Percentiles rank a stretch among this genome's conserved stretches.
These are phyloP conservation scores for Sapayoa aenigma DNA, from an alignment of 2,113 vertebrate species.

Conservation along the genomic window DNA sequence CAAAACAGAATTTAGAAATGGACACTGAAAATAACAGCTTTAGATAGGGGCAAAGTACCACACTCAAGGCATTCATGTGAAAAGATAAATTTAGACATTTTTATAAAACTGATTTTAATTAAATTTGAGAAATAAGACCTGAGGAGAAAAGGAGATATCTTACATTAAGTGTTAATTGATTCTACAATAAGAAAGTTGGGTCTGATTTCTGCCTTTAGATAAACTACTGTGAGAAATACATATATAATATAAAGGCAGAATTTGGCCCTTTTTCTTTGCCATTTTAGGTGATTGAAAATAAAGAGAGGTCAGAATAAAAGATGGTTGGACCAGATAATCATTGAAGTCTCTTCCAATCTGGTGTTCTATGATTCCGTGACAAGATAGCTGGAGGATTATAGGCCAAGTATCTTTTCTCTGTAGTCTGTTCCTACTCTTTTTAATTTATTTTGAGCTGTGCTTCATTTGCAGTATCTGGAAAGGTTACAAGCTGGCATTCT, in stretches of 20 bases:
- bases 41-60: not conserved
- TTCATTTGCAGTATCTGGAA: not conserved
- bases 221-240: not conserved
- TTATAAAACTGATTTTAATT: not conserved
- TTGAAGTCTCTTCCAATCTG: not conserved
- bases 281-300: not conserved
- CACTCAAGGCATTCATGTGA: not conserved
- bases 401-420: not conserved
- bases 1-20: not conserved
- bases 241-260: not conserved
- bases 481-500: not conserved
- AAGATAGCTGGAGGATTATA: not conserved
- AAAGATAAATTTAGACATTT: not conserved
- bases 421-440: not conserved
- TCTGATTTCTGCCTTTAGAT: not conserved
- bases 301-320: not conserved
- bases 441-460: not conserved
- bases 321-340: not conserved
- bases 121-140: not conserved
- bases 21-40: not conserved
- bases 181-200: not conserved
- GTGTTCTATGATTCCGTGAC: not conserved
- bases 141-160: not conserved
- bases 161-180: not conserved
- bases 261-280: not conserved